These are phyloP conservation scores for Holothuria leucospilota DNA, from an alignment of 53 echinoderm and acorn worm genomes.

Conservation along the genomic window DNA sequence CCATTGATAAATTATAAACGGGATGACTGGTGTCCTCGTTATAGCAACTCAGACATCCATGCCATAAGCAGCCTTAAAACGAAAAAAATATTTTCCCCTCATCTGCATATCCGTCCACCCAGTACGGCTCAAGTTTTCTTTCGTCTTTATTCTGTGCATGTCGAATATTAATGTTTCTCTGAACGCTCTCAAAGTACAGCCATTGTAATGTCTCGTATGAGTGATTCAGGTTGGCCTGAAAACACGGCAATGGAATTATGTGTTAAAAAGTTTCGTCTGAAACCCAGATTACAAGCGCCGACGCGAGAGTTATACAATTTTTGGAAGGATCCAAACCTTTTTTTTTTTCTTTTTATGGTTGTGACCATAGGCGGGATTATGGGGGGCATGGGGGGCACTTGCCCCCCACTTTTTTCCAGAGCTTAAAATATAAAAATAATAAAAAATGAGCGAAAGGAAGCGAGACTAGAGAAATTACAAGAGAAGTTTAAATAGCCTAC, in stretches of 20 bases:
- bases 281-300: slow-evolving; percentile 30
- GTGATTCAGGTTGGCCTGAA: slow-evolving; percentile 49
- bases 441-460: too few species aligned
- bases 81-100: not conserved
- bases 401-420: too few species aligned
- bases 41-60: slow-evolving; percentile 66
- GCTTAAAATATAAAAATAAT: too few species aligned
- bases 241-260: slow-evolving; percentile 61
- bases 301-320: too few species aligned
- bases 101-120: slow-evolving; percentile 4
- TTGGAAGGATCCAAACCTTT: too few species aligned
- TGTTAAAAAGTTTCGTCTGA: slow-evolving; percentile 66
- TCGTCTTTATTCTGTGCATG: slow-evolving; percentile 46
- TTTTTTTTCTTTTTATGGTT: too few species aligned
- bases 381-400: too few species aligned
- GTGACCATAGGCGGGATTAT: too few species aligned
- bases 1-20: slow-evolving; percentile 10
- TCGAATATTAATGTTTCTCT: slow-evolving; percentile 11
- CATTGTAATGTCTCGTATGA: slow-evolving; percentile 62
- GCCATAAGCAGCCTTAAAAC: slow-evolving; percentile 58
- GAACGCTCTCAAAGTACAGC: slow-evolving; percentile 5
- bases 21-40: slow-evolving; percentile 25
- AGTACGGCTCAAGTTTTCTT: not conserved
- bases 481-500: too few species aligned
- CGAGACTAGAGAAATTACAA: too few species aligned